Evolutionary conservation across 2,113 vertebrate species (phyloP).

Genomic region (Alectura lathami): DNA sequence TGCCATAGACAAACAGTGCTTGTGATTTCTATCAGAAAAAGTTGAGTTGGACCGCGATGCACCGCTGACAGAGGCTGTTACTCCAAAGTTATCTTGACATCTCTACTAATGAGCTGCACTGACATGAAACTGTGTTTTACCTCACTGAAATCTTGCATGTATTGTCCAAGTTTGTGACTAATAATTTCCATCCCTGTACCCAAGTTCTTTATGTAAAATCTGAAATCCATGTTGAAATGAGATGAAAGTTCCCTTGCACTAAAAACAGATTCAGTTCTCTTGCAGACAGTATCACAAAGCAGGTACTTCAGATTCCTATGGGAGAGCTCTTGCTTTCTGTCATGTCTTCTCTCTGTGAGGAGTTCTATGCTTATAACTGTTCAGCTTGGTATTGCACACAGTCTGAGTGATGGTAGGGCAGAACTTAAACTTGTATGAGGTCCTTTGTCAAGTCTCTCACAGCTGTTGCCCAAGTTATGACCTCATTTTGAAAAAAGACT

Average conservation of each 20-base stretch:
- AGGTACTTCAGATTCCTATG: not conserved
- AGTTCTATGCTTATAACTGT: not conserved
- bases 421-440: not conserved
- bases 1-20: constrained; percentile 31
- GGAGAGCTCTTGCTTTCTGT: not conserved
- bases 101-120: constrained; percentile 20
- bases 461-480: not conserved
- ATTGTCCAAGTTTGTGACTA: not conserved
- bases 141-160: not conserved
- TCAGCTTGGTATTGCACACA: not conserved
- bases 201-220: not conserved
- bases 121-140: not conserved
- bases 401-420: not conserved
- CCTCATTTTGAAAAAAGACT: not conserved
- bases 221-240: not conserved
- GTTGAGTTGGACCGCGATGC: not conserved
- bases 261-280: not conserved
- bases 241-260: not conserved
- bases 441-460: not conserved
- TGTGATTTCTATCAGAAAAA: constrained; percentile 48
- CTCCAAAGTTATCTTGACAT: constrained; percentile 14
- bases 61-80: constrained; percentile 31
- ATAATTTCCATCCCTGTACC: not conserved
- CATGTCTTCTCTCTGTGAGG: not conserved
- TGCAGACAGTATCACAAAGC: not conserved